These are phyloP conservation scores for Hemicordylus capensis DNA, from an alignment of 2,113 vertebrate genomes.

Conservation along the genomic window DNA sequence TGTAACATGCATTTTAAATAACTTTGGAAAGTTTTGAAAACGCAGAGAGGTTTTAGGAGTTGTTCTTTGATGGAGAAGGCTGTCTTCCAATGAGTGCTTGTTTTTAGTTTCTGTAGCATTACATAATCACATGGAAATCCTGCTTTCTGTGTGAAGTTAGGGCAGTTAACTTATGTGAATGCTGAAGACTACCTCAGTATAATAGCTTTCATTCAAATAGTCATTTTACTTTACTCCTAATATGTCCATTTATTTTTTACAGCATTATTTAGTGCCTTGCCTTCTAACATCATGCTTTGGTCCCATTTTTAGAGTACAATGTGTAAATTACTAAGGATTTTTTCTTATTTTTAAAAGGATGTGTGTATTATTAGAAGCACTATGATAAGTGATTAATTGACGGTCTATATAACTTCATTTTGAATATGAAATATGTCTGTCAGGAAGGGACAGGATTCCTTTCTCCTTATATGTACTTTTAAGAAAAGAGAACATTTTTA, in stretches of 20 bases:
- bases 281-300: not conserved
- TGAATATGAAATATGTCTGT: not conserved
- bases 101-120: not conserved
- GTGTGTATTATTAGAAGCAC: conserved; percentile 9
- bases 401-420: not conserved
- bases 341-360: conserved; percentile 6
- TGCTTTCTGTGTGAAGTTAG: conserved; percentile 21
- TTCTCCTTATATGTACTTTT: not conserved
- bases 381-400: not conserved
- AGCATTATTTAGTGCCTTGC: not conserved
- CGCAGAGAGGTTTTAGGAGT: conserved; percentile 37
- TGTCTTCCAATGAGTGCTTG: conserved; percentile 2
- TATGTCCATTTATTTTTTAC: conserved; percentile 2
- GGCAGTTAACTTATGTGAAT: conserved; percentile 15
- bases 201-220: not conserved
- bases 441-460: not conserved
- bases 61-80: not conserved
- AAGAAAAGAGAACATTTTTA: not conserved
- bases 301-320: conserved; percentile 4
- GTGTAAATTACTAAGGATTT: not conserved
- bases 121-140: not conserved
- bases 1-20: conserved; percentile 35
- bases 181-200: conserved; percentile 24
- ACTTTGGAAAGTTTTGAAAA: conserved; percentile 13
- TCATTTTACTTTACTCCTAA: not conserved